Conservation (phyloP, 1,140 invertebrate species). For the Ceratina australensis region DNA sequence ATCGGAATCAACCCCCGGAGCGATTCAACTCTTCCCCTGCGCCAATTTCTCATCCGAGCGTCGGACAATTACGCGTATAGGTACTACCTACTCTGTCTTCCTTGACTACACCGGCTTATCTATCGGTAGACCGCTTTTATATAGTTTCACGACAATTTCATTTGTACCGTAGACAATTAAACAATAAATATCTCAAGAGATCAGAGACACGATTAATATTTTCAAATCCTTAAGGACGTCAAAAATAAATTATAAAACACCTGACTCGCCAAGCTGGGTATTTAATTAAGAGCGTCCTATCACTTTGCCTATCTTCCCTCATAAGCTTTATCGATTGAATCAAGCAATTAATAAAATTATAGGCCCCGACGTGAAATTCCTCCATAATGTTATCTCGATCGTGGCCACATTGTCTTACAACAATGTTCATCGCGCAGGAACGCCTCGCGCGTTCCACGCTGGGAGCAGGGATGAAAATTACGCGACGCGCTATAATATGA, state of each 20-base stretch:
- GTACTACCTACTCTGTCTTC: too few relatives aligned
- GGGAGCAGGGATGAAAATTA: not conserved
- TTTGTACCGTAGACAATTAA: too few relatives aligned
- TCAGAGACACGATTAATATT: too few relatives aligned
- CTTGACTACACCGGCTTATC: too few relatives aligned
- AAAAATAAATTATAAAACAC: not conserved
- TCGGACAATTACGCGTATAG: constrained; percentile 35
- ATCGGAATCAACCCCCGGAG: constrained; percentile 55
- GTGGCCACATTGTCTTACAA: constrained; percentile 4
- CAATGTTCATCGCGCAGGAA: not conserved
- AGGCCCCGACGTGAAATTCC: not conserved
- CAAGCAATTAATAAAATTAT: constrained; percentile 23
- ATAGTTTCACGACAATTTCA: too few relatives aligned
- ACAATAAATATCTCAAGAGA: too few relatives aligned
- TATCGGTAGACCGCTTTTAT: too few relatives aligned
- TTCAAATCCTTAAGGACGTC: too few relatives aligned
- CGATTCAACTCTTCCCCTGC: constrained; percentile 23
- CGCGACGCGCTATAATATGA: not conserved
- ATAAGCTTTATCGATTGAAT: not conserved
- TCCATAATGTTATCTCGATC: constrained; percentile 9
- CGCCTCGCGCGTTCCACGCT: not conserved
- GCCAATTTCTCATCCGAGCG: constrained; percentile 48
- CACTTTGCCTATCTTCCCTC: not conserved
- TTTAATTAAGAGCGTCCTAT: constrained; percentile 4
- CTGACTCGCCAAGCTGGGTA: not conserved